Conservation (phyloP, 2,888 invertebrate genomes). For the Orthonychiurus folsomi region DNA sequence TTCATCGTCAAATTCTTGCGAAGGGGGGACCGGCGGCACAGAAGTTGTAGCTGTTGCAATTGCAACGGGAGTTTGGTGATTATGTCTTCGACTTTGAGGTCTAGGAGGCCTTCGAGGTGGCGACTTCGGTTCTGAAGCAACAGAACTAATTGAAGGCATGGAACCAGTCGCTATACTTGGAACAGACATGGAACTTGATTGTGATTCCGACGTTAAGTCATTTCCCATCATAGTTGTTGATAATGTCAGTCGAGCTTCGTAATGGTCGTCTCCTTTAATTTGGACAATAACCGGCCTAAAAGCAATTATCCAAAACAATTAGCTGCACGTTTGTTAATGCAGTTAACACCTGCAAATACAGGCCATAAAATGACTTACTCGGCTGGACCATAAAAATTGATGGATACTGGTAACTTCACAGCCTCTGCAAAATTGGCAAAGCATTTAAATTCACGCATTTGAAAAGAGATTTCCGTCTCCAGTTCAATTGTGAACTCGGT, state of each 20-base stretch:
- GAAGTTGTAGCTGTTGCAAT: too few relatives aligned
- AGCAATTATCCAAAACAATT: too few relatives aligned
- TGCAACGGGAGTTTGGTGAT: too few relatives aligned
- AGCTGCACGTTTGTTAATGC: neutral
- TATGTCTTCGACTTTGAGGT: too few relatives aligned
- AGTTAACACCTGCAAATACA: neutral
- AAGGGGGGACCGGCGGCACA: neutral
- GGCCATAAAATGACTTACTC: constrained; percentile 24
- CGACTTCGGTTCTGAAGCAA: neutral
- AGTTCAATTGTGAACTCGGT: constrained; percentile 20
- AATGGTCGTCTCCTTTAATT: neutral
- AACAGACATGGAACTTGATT: neutral
- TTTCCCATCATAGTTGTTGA: neutral
- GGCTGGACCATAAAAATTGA: constrained; percentile 23
- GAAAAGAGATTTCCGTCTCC: constrained; percentile 29
- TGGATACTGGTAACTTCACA: constrained; percentile 26
- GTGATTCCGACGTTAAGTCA: neutral
- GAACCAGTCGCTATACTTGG: neutral
- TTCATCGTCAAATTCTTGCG: neutral
- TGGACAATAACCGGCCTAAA: neutral
- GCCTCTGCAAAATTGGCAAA: constrained; percentile 31
- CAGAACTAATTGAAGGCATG: neutral
- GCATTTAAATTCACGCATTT: constrained; percentile 33
- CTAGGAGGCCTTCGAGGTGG: neutral
- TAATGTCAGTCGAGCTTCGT: neutral